Evolutionary conservation across 2,797 vertebrate genomes (phyloP).

Genomic region (Phoxinus dragarum): DNA sequence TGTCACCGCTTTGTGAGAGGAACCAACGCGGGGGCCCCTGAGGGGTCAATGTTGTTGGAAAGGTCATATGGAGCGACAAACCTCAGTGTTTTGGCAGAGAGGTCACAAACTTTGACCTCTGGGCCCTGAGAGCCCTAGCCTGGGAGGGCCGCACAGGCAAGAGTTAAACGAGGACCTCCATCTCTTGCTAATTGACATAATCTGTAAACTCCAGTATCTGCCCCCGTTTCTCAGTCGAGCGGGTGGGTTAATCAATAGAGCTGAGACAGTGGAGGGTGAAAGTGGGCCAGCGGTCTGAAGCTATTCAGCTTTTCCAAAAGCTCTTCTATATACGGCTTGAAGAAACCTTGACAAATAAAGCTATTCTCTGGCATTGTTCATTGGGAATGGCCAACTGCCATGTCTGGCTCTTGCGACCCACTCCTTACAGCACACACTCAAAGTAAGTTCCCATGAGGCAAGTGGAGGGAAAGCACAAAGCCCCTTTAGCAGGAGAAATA

Average conservation of each 20-base stretch:
- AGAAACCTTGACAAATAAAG: constrained; percentile 66
- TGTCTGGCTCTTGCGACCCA: constrained; percentile 61
- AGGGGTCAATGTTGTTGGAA: constrained; percentile 71
- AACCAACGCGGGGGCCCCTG: constrained; percentile 32
- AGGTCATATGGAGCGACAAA: constrained; percentile 64
- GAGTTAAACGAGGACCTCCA: constrained; percentile 49
- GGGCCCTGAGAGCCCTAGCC: constrained; percentile 57
- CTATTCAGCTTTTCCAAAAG: constrained; percentile 62
- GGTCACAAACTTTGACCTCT: constrained; percentile 70
- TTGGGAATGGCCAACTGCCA: constrained; percentile 63
- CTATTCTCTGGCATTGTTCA: constrained; percentile 71
- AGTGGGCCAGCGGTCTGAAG: constrained; percentile 44
- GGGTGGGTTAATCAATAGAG: constrained; percentile 65
- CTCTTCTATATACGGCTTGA: constrained; percentile 61
- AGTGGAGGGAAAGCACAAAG: constrained; percentile 62
- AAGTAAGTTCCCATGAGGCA: constrained; percentile 65
- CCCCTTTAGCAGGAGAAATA: constrained; percentile 62
- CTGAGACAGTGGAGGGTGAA: constrained; percentile 50
- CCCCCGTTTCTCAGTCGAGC: constrained; percentile 62
- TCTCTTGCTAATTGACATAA: constrained; percentile 74
- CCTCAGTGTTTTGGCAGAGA: constrained; percentile 64
- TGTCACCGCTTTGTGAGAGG: constrained; percentile 37
- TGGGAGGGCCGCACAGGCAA: constrained; percentile 62
- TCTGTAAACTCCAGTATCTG: constrained; percentile 69
- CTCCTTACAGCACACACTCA: constrained; percentile 58